Conservation (phyloP, 1,140 invertebrate genomes). For the Aphelinus certus region DNA sequence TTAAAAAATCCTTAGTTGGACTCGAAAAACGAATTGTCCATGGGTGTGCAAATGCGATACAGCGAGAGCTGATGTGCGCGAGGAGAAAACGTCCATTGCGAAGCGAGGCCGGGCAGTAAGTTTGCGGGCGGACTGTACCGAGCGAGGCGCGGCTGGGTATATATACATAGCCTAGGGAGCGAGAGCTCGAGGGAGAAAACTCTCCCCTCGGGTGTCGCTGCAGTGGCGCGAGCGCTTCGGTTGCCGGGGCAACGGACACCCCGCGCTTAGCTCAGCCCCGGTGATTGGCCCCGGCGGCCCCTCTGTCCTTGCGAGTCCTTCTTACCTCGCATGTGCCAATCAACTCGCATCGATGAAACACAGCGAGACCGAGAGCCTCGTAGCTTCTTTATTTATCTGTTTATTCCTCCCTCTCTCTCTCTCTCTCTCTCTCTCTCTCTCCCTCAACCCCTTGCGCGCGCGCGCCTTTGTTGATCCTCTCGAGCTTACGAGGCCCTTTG, state of each 20-base stretch:
- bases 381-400: constrained; percentile 38
- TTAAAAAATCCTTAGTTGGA: too few relatives aligned
- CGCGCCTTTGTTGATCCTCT: background rate
- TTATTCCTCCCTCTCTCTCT: constrained; percentile 31
- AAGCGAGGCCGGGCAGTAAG: constrained; percentile 3
- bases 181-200: constrained; percentile 47
- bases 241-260: background rate
- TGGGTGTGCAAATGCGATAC: too few relatives aligned
- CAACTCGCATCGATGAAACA: constrained; percentile 25
- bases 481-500: background rate
- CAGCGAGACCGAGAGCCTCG: constrained; percentile 21
- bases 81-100: background rate
- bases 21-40: too few relatives aligned
- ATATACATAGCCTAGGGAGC: constrained; percentile 27
- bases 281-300: constrained; percentile 52
- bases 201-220: constrained; percentile 51
- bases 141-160: constrained; percentile 39
- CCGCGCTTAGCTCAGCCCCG: constrained; percentile 32
- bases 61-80: background rate
- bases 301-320: constrained; percentile 25
- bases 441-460: constrained; percentile 3
- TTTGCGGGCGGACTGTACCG: constrained; percentile 42
- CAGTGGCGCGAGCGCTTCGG: background rate
- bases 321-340: constrained; percentile 42
- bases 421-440: background rate